Evolutionary conservation across 2,113 vertebrate species (phyloP).

Genomic region (Bostrychus sinensis): DNA sequence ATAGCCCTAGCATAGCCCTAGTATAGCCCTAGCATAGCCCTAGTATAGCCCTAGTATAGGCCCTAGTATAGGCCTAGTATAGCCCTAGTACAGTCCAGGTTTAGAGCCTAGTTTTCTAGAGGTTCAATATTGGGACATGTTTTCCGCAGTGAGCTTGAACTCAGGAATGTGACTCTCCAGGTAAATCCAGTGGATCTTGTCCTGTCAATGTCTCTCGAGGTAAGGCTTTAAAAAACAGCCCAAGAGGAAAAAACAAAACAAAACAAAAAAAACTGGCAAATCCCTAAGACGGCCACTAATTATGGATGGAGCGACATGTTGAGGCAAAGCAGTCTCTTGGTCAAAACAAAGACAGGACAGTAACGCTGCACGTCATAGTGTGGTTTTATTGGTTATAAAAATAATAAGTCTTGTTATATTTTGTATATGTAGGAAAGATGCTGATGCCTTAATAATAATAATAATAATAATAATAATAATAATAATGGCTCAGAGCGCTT

Average conservation of each 20-base stretch:
- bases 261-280: too few species aligned
- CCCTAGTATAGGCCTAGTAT: too few species aligned
- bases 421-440: too few species aligned
- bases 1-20: too few species aligned
- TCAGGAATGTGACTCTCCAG: slow-evolving; percentile 53
- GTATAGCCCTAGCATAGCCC: too few species aligned
- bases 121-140: background rate
- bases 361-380: background rate
- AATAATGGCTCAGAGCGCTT: too few species aligned
- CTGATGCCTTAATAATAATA: too few species aligned
- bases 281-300: background rate
- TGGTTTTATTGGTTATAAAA: background rate
- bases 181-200: slow-evolving; percentile 39
- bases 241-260: background rate
- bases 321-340: background rate
- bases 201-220: background rate
- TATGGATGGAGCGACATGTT: slow-evolving; percentile 9
- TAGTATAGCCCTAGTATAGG: too few species aligned
- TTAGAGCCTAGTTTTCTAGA: slow-evolving; percentile 1
- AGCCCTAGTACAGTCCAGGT: too few species aligned
- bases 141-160: slow-evolving; percentile 9
- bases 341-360: background rate
- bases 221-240: background rate
- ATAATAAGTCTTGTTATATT: background rate
- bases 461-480: too few species aligned